phyloP scores from a whole-genome alignment of 2,888 invertebrate genomes.

The Hirtodrosophila histrioides region DNA sequence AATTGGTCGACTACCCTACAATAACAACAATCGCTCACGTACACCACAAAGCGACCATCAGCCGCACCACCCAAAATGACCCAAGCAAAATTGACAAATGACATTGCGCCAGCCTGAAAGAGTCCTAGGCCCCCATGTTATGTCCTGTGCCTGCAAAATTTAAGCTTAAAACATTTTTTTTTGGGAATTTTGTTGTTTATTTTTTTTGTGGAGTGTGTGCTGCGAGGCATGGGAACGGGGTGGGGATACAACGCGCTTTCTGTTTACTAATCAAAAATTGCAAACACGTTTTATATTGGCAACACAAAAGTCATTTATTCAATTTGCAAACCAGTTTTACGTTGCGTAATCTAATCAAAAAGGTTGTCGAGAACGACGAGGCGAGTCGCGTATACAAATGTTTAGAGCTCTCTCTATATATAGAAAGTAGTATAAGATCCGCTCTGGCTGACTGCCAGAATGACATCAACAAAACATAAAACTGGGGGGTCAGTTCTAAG shows the following conservation, averaged over 20 bases:
- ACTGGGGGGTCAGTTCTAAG: slow-evolving; percentile 32
- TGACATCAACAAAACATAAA: slow-evolving; percentile 11
- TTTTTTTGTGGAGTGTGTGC: neutral
- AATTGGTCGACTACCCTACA: slow-evolving; percentile 54
- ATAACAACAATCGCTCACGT: slow-evolving; percentile 59
- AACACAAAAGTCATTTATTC: slow-evolving; percentile 79
- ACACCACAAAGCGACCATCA: slow-evolving; percentile 59
- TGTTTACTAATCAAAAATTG: slow-evolving; percentile 73
- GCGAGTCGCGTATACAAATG: slow-evolving; percentile 36
- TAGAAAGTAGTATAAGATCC: slow-evolving; percentile 30
- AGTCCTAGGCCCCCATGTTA: slow-evolving; percentile 19
- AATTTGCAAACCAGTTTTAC: slow-evolving; percentile 78
- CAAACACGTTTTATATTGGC: slow-evolving; percentile 79
- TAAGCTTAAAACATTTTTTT: slow-evolving; percentile 29
- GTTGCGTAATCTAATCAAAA: slow-evolving; percentile 78
- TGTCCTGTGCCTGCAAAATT: slow-evolving; percentile 37
- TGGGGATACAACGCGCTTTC: slow-evolving; percentile 22
- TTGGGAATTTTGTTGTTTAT: slow-evolving; percentile 17
- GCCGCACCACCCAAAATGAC: slow-evolving; percentile 45
- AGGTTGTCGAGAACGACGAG: slow-evolving; percentile 54
- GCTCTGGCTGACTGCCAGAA: slow-evolving; percentile 62
- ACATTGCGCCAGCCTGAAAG: slow-evolving; percentile 52
- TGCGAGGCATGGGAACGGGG: neutral
- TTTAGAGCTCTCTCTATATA: slow-evolving; percentile 44
- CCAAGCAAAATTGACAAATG: slow-evolving; percentile 72